Conservation (phyloP, 1,140 invertebrate genomes). For the Zaprionus camerounensis region DNA sequence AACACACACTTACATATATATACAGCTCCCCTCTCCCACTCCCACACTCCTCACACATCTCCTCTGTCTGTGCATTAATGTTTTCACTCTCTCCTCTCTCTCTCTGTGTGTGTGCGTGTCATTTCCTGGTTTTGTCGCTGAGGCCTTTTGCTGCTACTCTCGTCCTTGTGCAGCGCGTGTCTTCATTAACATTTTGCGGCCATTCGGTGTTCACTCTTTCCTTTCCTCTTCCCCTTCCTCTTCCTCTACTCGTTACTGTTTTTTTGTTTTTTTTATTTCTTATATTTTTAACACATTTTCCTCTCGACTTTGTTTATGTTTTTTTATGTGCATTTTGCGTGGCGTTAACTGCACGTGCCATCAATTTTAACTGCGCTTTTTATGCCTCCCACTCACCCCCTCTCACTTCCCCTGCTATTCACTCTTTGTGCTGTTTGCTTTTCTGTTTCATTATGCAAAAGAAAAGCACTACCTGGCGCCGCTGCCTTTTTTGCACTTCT, state of each 20-base stretch:
- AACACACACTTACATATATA: neutral
- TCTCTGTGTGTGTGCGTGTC: constrained; percentile 54
- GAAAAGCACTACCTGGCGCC: neutral
- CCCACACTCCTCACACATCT: constrained; percentile 20
- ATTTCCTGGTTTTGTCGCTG: constrained; percentile 59
- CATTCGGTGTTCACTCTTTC: constrained; percentile 36
- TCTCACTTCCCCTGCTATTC: neutral
- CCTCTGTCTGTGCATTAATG: constrained; percentile 32
- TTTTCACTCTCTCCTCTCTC: neutral
- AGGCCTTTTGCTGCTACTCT: constrained; percentile 19
- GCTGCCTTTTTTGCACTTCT: constrained; percentile 24
- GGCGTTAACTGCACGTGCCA: constrained; percentile 77
- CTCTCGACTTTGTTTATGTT: constrained; percentile 40
- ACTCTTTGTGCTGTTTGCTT: constrained; percentile 35
- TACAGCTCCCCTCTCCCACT: neutral
- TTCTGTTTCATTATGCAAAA: constrained; percentile 57
- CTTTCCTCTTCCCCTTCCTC: neutral
- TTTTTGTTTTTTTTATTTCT: constrained; percentile 36
- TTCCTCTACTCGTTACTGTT: constrained; percentile 13
- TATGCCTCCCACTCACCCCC: constrained; percentile 8
- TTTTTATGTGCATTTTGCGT: constrained; percentile 80
- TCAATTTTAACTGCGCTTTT: constrained; percentile 77
- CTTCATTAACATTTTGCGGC: constrained; percentile 63
- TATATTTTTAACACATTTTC: constrained; percentile 65
- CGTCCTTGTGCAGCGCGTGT: constrained; percentile 31